phyloP scores from a whole-genome alignment of 2,797 vertebrate species.

The Steatocranus sp. region DNA sequence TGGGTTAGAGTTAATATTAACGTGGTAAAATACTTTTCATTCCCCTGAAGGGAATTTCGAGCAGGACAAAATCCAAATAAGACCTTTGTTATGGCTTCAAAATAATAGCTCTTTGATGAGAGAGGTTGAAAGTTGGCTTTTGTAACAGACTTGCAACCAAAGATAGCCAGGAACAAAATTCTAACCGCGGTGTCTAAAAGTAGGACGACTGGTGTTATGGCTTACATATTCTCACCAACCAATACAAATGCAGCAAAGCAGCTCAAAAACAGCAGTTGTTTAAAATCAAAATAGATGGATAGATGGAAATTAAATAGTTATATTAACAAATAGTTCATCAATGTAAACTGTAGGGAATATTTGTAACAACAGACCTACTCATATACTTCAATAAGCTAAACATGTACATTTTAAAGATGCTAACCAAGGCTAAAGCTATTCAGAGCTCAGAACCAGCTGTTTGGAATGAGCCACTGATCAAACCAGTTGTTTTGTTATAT shows the following conservation, averaged over 20 bases:
- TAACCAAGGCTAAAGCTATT: not conserved
- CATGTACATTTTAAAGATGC: accelerated
- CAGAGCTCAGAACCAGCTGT: not conserved
- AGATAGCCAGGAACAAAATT: not conserved
- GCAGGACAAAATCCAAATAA: not conserved
- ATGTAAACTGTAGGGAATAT: not conserved
- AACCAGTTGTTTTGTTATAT: not conserved
- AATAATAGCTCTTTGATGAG: not conserved
- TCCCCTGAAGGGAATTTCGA: not conserved
- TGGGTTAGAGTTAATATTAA: not conserved
- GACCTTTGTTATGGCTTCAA: not conserved
- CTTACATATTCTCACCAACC: not conserved
- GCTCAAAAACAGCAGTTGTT: not conserved
- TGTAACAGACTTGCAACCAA: not conserved
- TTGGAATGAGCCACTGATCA: not conserved
- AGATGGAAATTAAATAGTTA: not conserved
- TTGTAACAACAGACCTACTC: not conserved
- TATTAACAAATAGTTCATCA: not conserved
- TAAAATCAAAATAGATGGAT: not conserved
- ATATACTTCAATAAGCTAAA: not conserved
- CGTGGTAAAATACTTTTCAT: not conserved
- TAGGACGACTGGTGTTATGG: not conserved
- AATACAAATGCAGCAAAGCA: not conserved
- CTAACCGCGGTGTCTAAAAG: not conserved
- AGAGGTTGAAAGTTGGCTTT: not conserved